These are phyloP conservation scores for Cinclus cinclus DNA, from an alignment of 2,113 vertebrate genomes.

Conservation along the genomic window DNA sequence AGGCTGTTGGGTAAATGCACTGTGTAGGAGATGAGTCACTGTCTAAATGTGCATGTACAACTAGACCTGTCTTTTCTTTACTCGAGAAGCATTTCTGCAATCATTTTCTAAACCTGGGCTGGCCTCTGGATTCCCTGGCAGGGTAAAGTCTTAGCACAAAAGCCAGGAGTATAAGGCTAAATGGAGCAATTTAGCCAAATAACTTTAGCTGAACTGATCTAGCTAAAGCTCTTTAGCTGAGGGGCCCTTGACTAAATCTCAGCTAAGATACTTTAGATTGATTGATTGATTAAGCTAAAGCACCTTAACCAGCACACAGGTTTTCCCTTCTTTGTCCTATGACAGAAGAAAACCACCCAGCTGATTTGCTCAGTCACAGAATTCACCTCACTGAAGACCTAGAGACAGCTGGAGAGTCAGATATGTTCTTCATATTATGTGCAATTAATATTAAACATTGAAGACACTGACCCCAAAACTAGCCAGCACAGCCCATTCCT, in stretches of 20 bases:
- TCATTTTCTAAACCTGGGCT: not conserved
- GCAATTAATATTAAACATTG: not conserved
- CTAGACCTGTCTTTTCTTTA: not conserved
- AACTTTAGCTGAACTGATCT: constrained; percentile 25
- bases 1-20: not conserved
- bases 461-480: not conserved
- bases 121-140: not conserved
- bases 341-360: not conserved
- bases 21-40: not conserved
- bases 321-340: not conserved
- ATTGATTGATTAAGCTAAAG: constrained; percentile 42
- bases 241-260: constrained; percentile 21
- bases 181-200: not conserved
- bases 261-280: constrained; percentile 35
- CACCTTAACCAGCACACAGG: constrained; percentile 10
- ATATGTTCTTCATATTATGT: not conserved
- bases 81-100: not conserved
- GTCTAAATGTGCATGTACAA: not conserved
- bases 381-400: not conserved
- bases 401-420: not conserved
- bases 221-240: constrained; percentile 43
- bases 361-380: not conserved
- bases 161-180: not conserved
- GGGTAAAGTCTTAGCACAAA: not conserved
- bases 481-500: not conserved